Conservation (phyloP, 2,113 vertebrate genomes). For the Hucho hucho region DNA sequence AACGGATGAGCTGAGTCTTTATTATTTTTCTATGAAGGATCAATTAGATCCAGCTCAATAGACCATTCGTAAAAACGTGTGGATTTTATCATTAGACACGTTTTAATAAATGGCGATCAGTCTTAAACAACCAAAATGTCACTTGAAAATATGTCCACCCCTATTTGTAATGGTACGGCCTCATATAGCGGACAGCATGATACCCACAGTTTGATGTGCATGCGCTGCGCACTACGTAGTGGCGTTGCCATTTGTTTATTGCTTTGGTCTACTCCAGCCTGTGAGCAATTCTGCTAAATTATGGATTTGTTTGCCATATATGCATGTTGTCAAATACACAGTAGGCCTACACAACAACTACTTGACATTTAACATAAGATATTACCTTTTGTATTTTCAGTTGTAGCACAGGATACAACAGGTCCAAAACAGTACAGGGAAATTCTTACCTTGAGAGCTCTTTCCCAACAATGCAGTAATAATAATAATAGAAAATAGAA, state of each 20-base stretch:
- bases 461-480: too few species aligned
- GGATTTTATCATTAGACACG: not conserved
- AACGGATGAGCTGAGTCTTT: not conserved
- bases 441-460: too few species aligned
- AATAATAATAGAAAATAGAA: too few species aligned
- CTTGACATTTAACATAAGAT: too few species aligned
- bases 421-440: too few species aligned
- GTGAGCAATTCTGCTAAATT: too few species aligned
- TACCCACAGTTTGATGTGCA: not conserved
- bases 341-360: too few species aligned
- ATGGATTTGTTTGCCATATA: too few species aligned
- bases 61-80: not conserved
- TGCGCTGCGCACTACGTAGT: not conserved
- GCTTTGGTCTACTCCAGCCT: not conserved
- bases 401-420: too few species aligned
- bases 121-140: not conserved
- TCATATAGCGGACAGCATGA: not conserved
- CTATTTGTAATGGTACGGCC: slow-evolving; percentile 29
- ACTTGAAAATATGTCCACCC: not conserved
- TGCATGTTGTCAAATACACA: too few species aligned
- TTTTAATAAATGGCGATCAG: not conserved
- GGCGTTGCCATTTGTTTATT: not conserved
- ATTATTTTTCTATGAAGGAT: not conserved
- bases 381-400: too few species aligned
- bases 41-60: not conserved